These are phyloP conservation scores for Pomatostomus ruficeps DNA, from an alignment of 2,113 vertebrate species.

Conservation along the genomic window DNA sequence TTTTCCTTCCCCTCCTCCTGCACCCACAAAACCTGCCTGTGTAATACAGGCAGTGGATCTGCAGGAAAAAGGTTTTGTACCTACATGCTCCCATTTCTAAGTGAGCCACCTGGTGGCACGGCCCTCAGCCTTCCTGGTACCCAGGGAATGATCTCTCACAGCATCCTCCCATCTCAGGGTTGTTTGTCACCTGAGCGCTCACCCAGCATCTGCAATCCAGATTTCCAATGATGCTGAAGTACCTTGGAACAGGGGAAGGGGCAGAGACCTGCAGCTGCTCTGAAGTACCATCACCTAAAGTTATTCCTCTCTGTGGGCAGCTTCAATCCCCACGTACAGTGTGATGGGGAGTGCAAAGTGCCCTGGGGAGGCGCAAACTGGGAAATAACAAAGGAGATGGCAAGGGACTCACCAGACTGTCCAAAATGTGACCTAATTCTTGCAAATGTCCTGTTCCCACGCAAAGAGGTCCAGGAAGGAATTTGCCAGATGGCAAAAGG, in stretches of 20 bases:
- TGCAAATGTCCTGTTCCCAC: background rate
- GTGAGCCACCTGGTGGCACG: background rate
- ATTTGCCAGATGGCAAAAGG: background rate
- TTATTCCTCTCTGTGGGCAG: fast-evolving
- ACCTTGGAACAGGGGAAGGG: background rate
- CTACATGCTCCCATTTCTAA: background rate
- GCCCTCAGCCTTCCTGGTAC: background rate
- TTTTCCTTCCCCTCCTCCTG: background rate
- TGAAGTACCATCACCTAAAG: background rate
- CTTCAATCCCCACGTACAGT: background rate
- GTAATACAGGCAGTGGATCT: background rate
- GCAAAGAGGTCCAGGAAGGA: background rate
- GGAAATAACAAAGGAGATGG: background rate
- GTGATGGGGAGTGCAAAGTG: background rate
- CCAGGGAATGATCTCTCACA: background rate
- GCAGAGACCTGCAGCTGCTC: background rate
- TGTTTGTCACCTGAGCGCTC: background rate
- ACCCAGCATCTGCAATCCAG: fast-evolving
- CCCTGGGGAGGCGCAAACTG: background rate
- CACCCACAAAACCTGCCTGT: background rate
- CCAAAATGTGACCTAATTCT: background rate
- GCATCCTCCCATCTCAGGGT: background rate
- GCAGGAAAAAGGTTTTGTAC: background rate
- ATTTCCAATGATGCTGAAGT: background rate
- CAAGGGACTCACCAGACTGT: background rate